Conservation (phyloP, 2,113 vertebrate genomes). For the Catharus bicknelli region DNA sequence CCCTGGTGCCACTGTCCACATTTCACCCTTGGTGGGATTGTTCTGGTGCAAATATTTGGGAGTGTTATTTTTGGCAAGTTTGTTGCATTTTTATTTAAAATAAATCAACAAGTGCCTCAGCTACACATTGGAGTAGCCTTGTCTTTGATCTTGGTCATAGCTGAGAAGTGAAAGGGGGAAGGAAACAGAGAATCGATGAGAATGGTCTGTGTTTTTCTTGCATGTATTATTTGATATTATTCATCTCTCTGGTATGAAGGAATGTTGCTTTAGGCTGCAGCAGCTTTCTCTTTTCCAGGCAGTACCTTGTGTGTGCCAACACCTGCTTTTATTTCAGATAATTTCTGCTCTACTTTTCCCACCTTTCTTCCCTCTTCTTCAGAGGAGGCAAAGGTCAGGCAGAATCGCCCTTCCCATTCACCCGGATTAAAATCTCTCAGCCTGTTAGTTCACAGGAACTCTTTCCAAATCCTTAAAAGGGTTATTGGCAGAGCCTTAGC, state of each 20-base stretch:
- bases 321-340: slow-evolving; percentile 26
- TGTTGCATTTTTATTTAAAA: slow-evolving; percentile 5
- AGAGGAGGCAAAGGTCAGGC: not conserved
- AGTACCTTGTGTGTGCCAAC: not conserved
- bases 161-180: not conserved
- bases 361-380: not conserved
- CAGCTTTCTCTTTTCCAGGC: not conserved
- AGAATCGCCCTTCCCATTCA: not conserved
- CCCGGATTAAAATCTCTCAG: not conserved
- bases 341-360: not conserved
- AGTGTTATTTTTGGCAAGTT: slow-evolving; percentile 6
- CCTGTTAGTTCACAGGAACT: not conserved
- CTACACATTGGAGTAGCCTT: not conserved
- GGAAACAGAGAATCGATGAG: not conserved
- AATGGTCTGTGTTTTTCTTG: not conserved
- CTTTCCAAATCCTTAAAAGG: slow-evolving; percentile 55
- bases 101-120: not conserved
- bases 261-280: not conserved
- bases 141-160: not conserved
- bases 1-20: not conserved
- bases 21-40: not conserved
- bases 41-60: not conserved
- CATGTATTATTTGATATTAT: not conserved
- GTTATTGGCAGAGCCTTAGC: slow-evolving; percentile 39
- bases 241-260: not conserved